Percentiles rank a stretch among this genome's conserved stretches.
Evolutionary conservation across 2,113 vertebrate species (phyloP).

Genomic region (Dromaius novaehollandiae): DNA sequence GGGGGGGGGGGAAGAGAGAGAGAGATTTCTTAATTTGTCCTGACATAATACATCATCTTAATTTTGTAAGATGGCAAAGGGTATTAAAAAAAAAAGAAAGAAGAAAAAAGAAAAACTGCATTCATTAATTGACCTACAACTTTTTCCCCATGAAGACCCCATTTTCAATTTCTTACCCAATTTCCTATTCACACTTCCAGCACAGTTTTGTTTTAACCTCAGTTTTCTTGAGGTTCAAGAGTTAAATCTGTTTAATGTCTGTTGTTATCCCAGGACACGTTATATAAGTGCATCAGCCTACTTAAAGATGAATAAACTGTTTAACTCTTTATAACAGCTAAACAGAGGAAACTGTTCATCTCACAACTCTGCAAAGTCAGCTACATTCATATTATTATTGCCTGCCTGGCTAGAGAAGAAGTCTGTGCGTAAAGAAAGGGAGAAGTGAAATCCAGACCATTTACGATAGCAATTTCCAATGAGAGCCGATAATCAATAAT

Average conservation of each 20-base stretch:
- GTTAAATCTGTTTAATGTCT: neutral
- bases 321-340: neutral
- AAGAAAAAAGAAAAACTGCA: neutral
- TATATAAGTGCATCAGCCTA: neutral
- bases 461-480: neutral
- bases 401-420: neutral
- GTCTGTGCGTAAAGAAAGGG: neutral
- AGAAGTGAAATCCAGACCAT: neutral
- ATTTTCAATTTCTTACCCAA: neutral
- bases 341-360: neutral
- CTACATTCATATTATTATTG: neutral
- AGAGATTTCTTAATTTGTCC: neutral
- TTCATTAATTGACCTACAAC: neutral
- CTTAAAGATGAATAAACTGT: neutral
- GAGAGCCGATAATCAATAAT: neutral
- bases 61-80: slow-evolving; percentile 8
- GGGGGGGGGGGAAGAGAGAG: too few species aligned
- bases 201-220: neutral
- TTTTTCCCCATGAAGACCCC: neutral
- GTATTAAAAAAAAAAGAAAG: neutral
- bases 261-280: rapidly evolving
- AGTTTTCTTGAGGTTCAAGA: neutral
- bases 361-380: neutral
- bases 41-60: neutral
- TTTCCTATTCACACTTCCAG: neutral